A percentile compares a stretch with the other conserved stretches of the same genome.
Evolutionary conservation across 2,113 vertebrate genomes (phyloP).

Genomic region (Rhinoderma darwinii): DNA sequence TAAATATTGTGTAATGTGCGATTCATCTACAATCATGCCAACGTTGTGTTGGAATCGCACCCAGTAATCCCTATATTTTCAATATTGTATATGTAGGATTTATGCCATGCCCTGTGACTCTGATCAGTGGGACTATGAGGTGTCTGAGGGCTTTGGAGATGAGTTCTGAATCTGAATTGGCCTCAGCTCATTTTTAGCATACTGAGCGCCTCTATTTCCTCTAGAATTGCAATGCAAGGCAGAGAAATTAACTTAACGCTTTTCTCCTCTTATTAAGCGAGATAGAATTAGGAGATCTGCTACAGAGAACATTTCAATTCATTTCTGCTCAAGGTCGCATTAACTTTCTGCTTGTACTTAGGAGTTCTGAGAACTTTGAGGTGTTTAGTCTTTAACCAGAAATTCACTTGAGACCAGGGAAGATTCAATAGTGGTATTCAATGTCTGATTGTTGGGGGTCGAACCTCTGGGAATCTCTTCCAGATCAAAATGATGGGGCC

Average conservation of each 20-base stretch:
- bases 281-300: constrained; percentile 31
- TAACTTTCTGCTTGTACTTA: not conserved
- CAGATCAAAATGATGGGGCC: too few species aligned
- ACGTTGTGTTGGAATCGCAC: too few species aligned
- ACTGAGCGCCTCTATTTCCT: not conserved
- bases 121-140: not conserved
- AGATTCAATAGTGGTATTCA: too few species aligned
- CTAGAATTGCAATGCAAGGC: not conserved
- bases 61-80: too few species aligned
- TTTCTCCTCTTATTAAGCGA: constrained; percentile 14
- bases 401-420: not conserved
- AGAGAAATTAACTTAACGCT: not conserved
- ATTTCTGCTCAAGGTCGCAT: constrained; percentile 20
- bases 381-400: not conserved
- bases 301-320: constrained; percentile 16
- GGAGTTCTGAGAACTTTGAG: not conserved
- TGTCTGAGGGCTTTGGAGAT: not conserved
- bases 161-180: not conserved
- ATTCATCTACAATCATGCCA: too few species aligned
- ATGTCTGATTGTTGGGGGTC: too few species aligned
- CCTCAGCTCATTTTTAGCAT: not conserved
- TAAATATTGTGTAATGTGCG: too few species aligned
- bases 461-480: too few species aligned
- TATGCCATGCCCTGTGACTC: not conserved
- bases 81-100: not conserved